Evolutionary conservation across 2,113 vertebrate genomes (phyloP), one percentile per base, ranked within the genome.

Genomic region (Microcebus lehilahytsara): DNA sequence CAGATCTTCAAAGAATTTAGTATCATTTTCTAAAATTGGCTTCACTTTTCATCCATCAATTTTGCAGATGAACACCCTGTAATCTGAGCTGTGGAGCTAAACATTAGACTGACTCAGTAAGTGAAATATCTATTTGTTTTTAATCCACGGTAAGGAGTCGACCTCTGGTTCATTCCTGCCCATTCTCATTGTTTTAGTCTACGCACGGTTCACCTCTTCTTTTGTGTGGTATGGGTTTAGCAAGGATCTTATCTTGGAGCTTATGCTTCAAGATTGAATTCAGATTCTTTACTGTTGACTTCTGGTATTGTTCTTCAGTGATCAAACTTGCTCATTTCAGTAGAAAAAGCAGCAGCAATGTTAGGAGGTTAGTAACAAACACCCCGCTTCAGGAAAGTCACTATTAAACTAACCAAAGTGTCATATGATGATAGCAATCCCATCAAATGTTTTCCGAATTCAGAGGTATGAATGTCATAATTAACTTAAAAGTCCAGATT

Each of bases 81-180:
- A 42, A 79, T 77, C 37, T 90, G 81, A 95, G 96, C 78, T 60
- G 9, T 49, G 27, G 42, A 19, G 11, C 46, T 90, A 71, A 92
- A 79, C 10, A 30, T 25, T 25, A 49, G 46, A 80, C 42, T 27
- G 19, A 95, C 80, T 90, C 37, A 69, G 25, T 32, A 77, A 87
- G 30, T 80, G 16, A 96, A 93, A 80, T 79, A 25, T 66, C 37
- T 42, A 9, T 51, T 75, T 85, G 53, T 23, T 96, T 96, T 91
- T 87, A 92, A 75, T 34, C 9, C 34, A 49, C 1, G 19, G 3
- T 58, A 74, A 94, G 40, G 16, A 80, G 75, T 66, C 86, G 46
- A 71, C 84, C 27, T 72, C 67, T 86, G 49, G 22, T 60, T 67
- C 83, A 89, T 30, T 56, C 23, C 37, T 66, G 3, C 72, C 10